These are phyloP conservation scores for Eucera pruinosa DNA, from an alignment of 2,888 invertebrate species.

Conservation along the genomic window DNA sequence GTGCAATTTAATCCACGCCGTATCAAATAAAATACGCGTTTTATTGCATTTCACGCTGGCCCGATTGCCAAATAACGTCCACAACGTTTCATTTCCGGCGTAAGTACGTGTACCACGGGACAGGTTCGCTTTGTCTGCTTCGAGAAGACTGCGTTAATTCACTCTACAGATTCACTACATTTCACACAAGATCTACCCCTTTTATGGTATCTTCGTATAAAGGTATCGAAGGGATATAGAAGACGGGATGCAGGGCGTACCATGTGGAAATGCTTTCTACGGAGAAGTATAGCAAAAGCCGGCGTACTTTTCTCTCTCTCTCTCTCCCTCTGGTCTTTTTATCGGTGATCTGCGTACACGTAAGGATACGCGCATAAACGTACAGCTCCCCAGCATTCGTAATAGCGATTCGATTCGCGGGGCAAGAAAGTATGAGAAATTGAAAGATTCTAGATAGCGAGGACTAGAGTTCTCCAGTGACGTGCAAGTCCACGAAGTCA, in stretches of 20 bases:
- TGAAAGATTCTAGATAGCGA: constrained; percentile 80
- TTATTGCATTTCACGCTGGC: no score
- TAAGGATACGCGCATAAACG: constrained; percentile 31
- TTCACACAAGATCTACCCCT: not conserved
- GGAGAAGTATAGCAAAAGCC: not conserved
- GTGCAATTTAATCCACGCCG: no score
- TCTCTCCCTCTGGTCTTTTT: no score
- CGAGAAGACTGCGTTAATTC: not conserved
- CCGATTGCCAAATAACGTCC: constrained; percentile 12
- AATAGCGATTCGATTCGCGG: constrained; percentile 64
- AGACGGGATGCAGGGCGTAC: no score
- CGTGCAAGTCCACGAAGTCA: constrained; percentile 74
- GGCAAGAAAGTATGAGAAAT: constrained; percentile 77
- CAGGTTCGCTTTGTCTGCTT: not conserved
- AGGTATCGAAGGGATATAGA: not conserved
- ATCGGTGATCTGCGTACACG: constrained; percentile 25
- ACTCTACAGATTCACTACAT: not conserved
- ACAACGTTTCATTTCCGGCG: not conserved
- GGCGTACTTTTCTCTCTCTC: not conserved
- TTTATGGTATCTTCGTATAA: not conserved
- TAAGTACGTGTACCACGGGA: not conserved
- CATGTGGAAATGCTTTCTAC: constrained; percentile 5
- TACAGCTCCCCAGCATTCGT: constrained; percentile 30
- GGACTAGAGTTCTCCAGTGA: constrained; percentile 51
- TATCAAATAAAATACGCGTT: no score